Conservation (phyloP, 2,888 invertebrate genomes). For the Dusona sp. region DNA sequence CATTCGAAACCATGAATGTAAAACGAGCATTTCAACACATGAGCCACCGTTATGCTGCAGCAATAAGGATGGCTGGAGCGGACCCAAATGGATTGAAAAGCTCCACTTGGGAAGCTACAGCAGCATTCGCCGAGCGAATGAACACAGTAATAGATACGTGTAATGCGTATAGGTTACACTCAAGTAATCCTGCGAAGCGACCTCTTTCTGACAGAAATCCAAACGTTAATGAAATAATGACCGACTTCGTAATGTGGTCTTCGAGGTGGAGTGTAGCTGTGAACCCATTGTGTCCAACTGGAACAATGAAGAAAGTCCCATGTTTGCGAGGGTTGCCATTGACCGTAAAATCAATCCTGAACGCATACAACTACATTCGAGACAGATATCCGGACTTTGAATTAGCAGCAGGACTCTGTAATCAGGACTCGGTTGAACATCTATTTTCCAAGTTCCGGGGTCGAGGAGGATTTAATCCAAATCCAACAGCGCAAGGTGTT, state of each 20-base stretch:
- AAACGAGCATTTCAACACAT: constrained; percentile 69
- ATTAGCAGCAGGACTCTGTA: constrained; percentile 46
- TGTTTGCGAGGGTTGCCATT: no score
- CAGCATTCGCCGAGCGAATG: constrained; percentile 21
- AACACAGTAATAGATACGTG: constrained; percentile 8
- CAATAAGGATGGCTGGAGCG: constrained; percentile 57
- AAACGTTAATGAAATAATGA: no score
- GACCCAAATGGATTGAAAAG: constrained; percentile 3
- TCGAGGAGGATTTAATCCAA: constrained; percentile 68
- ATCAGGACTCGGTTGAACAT: constrained; percentile 54
- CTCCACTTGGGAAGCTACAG: constrained; percentile 10
- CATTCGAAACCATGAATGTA: no score
- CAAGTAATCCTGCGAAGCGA: neutral
- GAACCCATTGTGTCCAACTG: no score
- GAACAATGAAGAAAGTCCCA: no score
- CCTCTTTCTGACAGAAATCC: constrained; percentile 15
- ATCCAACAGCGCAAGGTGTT: constrained; percentile 61
- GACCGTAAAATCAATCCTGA: constrained; percentile 28
- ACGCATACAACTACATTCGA: constrained; percentile 1
- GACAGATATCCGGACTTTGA: constrained; percentile 37
- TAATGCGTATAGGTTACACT: neutral
- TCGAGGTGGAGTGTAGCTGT: no score
- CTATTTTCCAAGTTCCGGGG: constrained; percentile 61
- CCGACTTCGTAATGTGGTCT: no score
- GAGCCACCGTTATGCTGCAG: constrained; percentile 46